phyloP scores from a whole-genome alignment of 53 echinoderm and acorn worm species.

The Mesocentrotus franciscanus region DNA sequence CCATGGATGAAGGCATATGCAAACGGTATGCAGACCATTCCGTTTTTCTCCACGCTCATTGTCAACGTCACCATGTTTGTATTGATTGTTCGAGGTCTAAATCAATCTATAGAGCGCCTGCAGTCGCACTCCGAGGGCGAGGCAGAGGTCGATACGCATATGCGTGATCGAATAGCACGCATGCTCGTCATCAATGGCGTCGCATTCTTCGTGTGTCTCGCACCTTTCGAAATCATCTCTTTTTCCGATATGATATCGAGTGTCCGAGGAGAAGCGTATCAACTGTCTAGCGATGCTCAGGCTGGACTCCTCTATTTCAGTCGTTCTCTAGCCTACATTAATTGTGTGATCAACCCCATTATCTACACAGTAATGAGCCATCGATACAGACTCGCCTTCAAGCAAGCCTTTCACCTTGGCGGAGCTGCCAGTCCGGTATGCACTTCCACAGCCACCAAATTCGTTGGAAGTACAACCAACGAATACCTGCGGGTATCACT shows the following conservation, averaged over 20 bases:
- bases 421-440: slow-evolving; percentile 10
- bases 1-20: slow-evolving; percentile 55
- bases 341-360: slow-evolving; percentile 62
- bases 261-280: slow-evolving; percentile 34
- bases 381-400: slow-evolving; percentile 55
- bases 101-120: slow-evolving; percentile 71
- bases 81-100: slow-evolving; percentile 71
- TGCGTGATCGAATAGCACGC: slow-evolving; percentile 83
- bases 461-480: slow-evolving; percentile 61
- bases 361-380: slow-evolving; percentile 65
- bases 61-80: slow-evolving; percentile 72
- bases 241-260: slow-evolving; percentile 69
- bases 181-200: slow-evolving; percentile 92
- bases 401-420: slow-evolving; percentile 55
- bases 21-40: slow-evolving; percentile 75
- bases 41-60: slow-evolving; percentile 74
- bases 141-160: slow-evolving; percentile 70
- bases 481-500: slow-evolving; percentile 56
- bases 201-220: slow-evolving; percentile 78
- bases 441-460: slow-evolving; percentile 42
- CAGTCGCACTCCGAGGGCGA: slow-evolving; percentile 67
- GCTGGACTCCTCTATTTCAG: slow-evolving; percentile 55
- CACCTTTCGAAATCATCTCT: slow-evolving; percentile 81
- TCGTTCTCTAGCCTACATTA: slow-evolving; percentile 64
- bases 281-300: slow-evolving; percentile 48